Base-by-base conservation (phyloP, 30 jellyfish, hydroid and myxozoan species). In the Pelagia noctiluca region DNA sequence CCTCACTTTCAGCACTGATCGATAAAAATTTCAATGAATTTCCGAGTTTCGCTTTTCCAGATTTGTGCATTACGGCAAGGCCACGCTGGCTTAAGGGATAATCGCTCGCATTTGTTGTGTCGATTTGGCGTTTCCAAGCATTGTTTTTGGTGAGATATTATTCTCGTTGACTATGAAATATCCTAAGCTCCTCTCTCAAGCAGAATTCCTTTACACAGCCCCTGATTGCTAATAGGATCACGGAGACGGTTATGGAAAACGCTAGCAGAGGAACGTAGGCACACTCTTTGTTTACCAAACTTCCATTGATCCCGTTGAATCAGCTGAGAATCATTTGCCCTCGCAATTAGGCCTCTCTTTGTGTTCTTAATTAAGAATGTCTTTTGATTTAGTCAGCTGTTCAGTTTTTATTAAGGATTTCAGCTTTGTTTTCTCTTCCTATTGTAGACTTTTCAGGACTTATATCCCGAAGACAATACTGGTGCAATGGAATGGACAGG, bases 131-230 rank as follows among this genome's bases (percentile, higher is more conserved):
- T 4, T 52, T 52, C 28, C 16, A 52, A 52, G 68, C 68, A 52
- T 10, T 52, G 68, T 52, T 52, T 52, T 52, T 52, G 68, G 68
- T 52, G 26, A 52, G 12, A 52, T 52, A 52, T 52, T 30, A 52
- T 19, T 52, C 21, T 52, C 26, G 21, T 52, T 52, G 28, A 52
- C 16, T 52, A 3, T 52, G 30, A 52, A 25, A 52, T 10, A 3
- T 52, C 2, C 12, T 52, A 10, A 19, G 21, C 21, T 52, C 68
- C 26, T 10, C 21, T 5, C 21, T 19, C 28, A 52, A 19, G 8
- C 28, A 52, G 21, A 52, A 52, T 52, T 10, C 21, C 68, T 30
- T 3, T 19, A 10, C 26, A 52, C 26, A 52, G 8, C 68, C 7
- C 16, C 16, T 4, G 68, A 52, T 52, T 52, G 30, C 68, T 52